Base-by-base conservation (phyloP, 2,888 invertebrate genomes). In the Xestia sexstrigata region DNA sequence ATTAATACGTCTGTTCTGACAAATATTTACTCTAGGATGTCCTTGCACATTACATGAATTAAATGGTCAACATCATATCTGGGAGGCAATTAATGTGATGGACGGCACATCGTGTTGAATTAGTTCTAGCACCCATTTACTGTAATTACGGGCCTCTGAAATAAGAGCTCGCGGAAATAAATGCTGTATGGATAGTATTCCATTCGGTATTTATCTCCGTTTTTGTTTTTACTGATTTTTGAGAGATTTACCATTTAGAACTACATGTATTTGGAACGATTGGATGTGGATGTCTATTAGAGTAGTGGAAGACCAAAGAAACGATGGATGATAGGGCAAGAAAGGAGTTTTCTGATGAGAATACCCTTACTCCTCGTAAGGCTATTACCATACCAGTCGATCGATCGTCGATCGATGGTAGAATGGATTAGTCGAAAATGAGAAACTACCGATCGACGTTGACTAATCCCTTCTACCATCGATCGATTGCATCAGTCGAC, bases 21-120 rank as follows among this genome's bases (percentile, higher is more conserved):
- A 72, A 73, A 82, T 76, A 81, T 81, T 82, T 39, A 26, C 68
- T 72, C 55, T 47, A 60, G 60, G 30, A 79, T 69, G 63, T 74
- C 52, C 70, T 84, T 69, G 67, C 75, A 74, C 70, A 80, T 80
- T 70, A 80, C 17, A 58, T 73, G 35, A 81, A 84, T 81, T 72
- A 81, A 81, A 85, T 85, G 72, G 85, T 85, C 85, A 83, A 84
- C 76, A 81, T 76, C 63, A 76, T 76, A 76, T 67, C 75, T 66
- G 68, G 81, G 49, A 76, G 68, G 58, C 76, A 84, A 84, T 81
- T 84, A 82, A 52, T 72, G 15, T 85, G 70, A 81, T 80, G 81
- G 76, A 60, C 70, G 75, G 81, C 58, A 70, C 81, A 67, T 76
- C 84, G 66, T 66, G 26, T 80, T 80, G 30, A 82, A 80, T 82